These are phyloP conservation scores for Zapus hudsonius DNA, from an alignment of 2,113 vertebrate genomes.

Conservation along the genomic window DNA sequence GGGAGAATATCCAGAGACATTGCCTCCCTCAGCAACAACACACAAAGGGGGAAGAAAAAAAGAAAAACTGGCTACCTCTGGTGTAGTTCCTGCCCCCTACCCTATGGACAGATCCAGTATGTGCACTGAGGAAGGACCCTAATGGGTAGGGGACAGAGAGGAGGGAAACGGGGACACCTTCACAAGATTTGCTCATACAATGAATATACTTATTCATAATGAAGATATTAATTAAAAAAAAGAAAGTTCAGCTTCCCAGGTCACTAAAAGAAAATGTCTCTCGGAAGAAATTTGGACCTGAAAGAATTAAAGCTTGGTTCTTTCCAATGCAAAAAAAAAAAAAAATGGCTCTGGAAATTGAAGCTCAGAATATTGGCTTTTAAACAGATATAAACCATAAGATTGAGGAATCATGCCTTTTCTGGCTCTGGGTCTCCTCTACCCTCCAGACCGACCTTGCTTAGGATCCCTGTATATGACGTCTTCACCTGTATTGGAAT, in stretches of 20 bases:
- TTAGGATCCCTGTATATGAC: neutral
- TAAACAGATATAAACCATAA: neutral
- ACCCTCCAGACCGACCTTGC: neutral
- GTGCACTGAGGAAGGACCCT: too few relatives aligned
- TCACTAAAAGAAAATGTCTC: slow-evolving; percentile 59
- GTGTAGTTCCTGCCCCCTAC: too few relatives aligned
- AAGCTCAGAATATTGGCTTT: neutral
- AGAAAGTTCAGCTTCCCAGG: slow-evolving; percentile 65
- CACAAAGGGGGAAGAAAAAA: too few relatives aligned
- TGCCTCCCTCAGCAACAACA: too few relatives aligned
- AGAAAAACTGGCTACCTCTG: too few relatives aligned
- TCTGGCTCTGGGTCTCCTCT: neutral
- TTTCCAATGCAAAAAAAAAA: neutral
- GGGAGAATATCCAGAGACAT: too few relatives aligned
- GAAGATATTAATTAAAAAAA: too few relatives aligned
- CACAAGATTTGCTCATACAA: too few relatives aligned
- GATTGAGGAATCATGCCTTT: neutral
- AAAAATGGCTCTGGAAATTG: neutral
- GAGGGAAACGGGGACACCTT: too few relatives aligned
- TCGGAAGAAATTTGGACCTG: neutral
- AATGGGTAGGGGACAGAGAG: too few relatives aligned
- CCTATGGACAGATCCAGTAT: too few relatives aligned
- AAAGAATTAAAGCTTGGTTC: slow-evolving; percentile 44
- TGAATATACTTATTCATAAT: too few relatives aligned
- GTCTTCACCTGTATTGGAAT: neutral